Evolutionary conservation across 2,888 invertebrate genomes (phyloP).

Genomic region (Prosopocoilus inquinatus): DNA sequence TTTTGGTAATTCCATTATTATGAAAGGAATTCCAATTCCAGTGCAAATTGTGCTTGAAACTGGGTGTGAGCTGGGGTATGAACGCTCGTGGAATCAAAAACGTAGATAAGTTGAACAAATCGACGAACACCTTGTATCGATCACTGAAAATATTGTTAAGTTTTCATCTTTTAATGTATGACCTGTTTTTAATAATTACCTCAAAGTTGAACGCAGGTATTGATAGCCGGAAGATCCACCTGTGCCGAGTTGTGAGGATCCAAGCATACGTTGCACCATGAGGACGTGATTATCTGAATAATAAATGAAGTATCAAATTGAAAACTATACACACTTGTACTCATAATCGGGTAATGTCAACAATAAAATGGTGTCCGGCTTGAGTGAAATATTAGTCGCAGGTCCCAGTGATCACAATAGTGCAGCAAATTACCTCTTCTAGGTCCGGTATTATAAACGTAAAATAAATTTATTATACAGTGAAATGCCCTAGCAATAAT

Average conservation of each 20-base stretch:
- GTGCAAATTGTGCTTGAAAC: conserved; percentile 16
- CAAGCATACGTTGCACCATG: conserved; percentile 99
- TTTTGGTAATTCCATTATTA: not conserved
- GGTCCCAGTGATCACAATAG: too few relatives aligned
- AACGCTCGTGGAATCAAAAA: conserved; percentile 89
- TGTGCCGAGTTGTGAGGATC: conserved; percentile 92
- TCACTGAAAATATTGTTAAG: conserved; percentile 66
- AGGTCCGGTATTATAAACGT: too few relatives aligned
- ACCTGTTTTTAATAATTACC: conserved; percentile 56
- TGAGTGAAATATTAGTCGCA: too few relatives aligned
- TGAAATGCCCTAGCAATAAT: too few relatives aligned
- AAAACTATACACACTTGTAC: too few relatives aligned
- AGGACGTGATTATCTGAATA: conserved; percentile 91
- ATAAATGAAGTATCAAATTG: too few relatives aligned
- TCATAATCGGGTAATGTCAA: too few relatives aligned
- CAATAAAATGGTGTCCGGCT: too few relatives aligned
- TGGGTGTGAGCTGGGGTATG: conserved; percentile 82
- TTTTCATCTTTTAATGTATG: not conserved
- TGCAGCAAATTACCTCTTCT: too few relatives aligned
- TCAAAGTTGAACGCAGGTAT: conserved; percentile 92
- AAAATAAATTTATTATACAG: too few relatives aligned
- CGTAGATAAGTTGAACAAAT: conserved; percentile 95
- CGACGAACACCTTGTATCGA: conserved; percentile 97
- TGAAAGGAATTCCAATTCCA: conserved; percentile 6
- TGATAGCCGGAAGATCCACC: conserved; percentile 99